Conservation (phyloP, 1,140 invertebrate genomes). For the Hormaphis cornu region DNA sequence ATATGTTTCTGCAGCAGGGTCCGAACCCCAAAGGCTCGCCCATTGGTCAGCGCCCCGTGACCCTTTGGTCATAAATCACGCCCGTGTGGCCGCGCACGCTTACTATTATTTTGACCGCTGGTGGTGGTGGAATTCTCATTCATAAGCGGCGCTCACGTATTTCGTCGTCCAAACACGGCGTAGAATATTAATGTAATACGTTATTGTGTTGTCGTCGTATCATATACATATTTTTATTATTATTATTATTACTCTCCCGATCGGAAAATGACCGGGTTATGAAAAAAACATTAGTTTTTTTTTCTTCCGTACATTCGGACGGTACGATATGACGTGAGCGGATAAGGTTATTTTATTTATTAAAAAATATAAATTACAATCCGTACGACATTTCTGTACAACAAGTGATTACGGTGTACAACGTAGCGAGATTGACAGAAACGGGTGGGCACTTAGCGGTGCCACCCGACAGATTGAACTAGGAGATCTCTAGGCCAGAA, state of each 20-base stretch:
- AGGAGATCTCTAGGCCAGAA: too few relatives aligned
- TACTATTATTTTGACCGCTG: constrained; percentile 29
- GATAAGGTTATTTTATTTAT: too few relatives aligned
- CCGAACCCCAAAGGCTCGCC: background rate
- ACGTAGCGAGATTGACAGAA: too few relatives aligned
- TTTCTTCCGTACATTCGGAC: too few relatives aligned
- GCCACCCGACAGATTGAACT: too few relatives aligned
- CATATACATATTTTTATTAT: too few relatives aligned
- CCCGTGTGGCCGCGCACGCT: constrained; percentile 1
- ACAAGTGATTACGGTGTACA: too few relatives aligned
- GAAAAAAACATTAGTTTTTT: background rate
- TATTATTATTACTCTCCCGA: background rate
- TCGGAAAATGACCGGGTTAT: background rate
- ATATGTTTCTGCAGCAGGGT: background rate
- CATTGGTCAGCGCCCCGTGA: constrained; percentile 20
- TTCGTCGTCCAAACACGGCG: too few relatives aligned
- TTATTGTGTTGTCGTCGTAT: background rate
- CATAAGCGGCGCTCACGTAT: background rate
- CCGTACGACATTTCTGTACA: too few relatives aligned
- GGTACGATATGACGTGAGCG: too few relatives aligned
- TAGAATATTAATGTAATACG: background rate
- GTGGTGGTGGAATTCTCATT: constrained; percentile 26
- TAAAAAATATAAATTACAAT: too few relatives aligned
- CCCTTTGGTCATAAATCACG: constrained; percentile 29
- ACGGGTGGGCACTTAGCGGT: too few relatives aligned